These are phyloP conservation scores for Conchocele bisecta DNA, from an alignment of 2,888 invertebrate species.

Conservation along the genomic window DNA sequence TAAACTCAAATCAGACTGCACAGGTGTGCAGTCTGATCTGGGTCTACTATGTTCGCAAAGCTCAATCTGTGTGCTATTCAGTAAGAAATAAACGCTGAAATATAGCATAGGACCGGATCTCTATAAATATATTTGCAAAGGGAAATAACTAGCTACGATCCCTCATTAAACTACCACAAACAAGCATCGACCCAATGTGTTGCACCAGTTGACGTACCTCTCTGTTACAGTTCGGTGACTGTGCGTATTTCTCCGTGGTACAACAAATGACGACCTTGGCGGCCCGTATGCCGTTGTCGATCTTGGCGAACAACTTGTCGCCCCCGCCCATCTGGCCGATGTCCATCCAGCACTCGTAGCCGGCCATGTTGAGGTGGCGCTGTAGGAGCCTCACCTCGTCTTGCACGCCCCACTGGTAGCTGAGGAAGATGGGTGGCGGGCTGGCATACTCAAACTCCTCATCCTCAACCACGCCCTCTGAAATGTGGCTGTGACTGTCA, in stretches of 20 bases:
- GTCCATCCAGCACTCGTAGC: conserved; percentile 81
- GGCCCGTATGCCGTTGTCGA: conserved; percentile 75
- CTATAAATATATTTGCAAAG: no score
- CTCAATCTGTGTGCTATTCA: no score
- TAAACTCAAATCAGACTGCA: no score
- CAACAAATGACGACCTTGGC: conserved; percentile 72
- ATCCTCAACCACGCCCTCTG: conserved; percentile 63
- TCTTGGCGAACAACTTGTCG: conserved; percentile 80
- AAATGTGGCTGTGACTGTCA: conserved; percentile 71
- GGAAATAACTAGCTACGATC: no score
- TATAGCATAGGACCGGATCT: no score
- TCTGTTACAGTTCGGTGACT: conserved; percentile 81
- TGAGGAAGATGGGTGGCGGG: conserved; percentile 62
- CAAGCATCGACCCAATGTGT: no score
- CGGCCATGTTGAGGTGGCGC: conserved; percentile 78
- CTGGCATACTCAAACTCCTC: conserved; percentile 60
- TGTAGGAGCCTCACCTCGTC: conserved; percentile 76
- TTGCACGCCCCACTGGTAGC: conserved; percentile 80
- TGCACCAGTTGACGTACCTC: no score
- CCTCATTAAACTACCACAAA: no score
- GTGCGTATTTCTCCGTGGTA: conserved; percentile 75
- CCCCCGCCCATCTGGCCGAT: conserved; percentile 82
- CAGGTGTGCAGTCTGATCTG: no score
- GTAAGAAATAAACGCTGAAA: no score
- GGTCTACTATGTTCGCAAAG: no score